A percentile compares a stretch with the other conserved stretches of the same genome.
phyloP scores from a whole-genome alignment of 2,113 vertebrate species.

The Aix galericulata region DNA sequence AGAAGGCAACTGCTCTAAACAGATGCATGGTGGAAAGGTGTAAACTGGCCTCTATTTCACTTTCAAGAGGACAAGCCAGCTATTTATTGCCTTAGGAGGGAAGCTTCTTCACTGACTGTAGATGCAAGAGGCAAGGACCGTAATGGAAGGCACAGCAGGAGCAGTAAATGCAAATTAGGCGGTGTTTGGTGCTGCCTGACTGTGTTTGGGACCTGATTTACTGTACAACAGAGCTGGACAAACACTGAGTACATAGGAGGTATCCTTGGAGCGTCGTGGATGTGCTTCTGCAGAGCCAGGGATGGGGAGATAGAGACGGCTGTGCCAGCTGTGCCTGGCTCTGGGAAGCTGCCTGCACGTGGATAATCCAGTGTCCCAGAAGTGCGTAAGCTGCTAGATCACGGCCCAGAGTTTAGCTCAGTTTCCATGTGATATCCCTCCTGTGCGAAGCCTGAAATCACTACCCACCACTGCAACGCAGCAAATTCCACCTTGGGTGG shows the following conservation, averaged over 20 bases:
- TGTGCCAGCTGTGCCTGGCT: background rate
- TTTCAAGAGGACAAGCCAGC: background rate
- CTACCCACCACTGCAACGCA: background rate
- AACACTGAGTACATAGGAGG: background rate
- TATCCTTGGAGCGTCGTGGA: background rate
- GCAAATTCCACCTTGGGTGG: background rate
- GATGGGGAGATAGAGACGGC: background rate
- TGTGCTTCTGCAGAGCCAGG: background rate
- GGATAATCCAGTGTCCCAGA: background rate
- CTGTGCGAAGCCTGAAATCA: background rate
- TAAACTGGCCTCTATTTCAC: background rate
- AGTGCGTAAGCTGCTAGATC: background rate
- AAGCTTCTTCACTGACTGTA: background rate
- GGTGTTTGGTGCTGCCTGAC: background rate
- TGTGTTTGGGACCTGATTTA: background rate
- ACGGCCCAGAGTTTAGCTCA: background rate
- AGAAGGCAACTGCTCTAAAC: background rate
- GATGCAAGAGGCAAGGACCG: background rate
- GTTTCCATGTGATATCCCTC: background rate
- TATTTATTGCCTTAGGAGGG: background rate
- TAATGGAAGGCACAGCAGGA: background rate
- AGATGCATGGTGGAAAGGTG: background rate
- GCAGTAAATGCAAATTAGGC: background rate
- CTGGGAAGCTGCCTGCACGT: background rate
- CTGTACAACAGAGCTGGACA: accelerated